Percentiles rank a stretch among this genome's conserved stretches.
These are phyloP conservation scores for Drosophila orosa DNA, from an alignment of 1,140 invertebrate species.

Conservation along the genomic window DNA sequence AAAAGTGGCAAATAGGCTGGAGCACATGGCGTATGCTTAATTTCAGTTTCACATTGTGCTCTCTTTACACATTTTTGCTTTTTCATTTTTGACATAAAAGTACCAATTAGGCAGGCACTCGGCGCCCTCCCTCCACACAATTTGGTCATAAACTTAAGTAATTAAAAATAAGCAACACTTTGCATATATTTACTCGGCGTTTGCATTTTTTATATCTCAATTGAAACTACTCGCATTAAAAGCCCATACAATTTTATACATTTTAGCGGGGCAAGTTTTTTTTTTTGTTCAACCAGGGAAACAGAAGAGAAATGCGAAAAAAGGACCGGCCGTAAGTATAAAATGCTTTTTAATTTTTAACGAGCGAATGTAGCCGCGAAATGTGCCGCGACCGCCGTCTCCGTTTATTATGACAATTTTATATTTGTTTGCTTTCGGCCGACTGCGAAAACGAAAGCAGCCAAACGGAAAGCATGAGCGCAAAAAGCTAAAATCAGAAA, in stretches of 20 bases:
- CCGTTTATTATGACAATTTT: conserved; percentile 79
- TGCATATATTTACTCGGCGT: conserved; percentile 34
- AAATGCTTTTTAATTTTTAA: conserved; percentile 76
- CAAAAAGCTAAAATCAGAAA: conserved; percentile 23
- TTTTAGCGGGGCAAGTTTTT: conserved; percentile 41
- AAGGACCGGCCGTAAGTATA: conserved; percentile 41
- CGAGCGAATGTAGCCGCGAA: conserved; percentile 60
- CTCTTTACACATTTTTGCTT: conserved; percentile 29
- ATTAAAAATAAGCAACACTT: conserved; percentile 71
- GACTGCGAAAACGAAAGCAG: conserved; percentile 68
- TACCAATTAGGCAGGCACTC: conserved; percentile 67
- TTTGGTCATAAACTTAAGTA: conserved; percentile 68
- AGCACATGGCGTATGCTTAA: conserved; percentile 77
- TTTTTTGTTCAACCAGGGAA: neutral
- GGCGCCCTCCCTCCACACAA: conserved; percentile 5
- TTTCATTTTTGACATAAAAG: conserved; percentile 63
- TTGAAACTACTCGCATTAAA: conserved; percentile 70
- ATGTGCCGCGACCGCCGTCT: conserved; percentile 31
- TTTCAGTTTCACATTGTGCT: conserved; percentile 32
- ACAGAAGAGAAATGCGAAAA: conserved; percentile 35
- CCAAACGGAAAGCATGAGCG: conserved; percentile 35
- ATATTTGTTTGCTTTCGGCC: conserved; percentile 67
- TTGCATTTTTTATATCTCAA: conserved; percentile 71
- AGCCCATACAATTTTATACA: conserved; percentile 57
- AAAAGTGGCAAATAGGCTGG: conserved; percentile 16